Evolutionary conservation across 2,113 vertebrate genomes (phyloP).

Genomic region (Pseudolaguvia tuberculata): DNA sequence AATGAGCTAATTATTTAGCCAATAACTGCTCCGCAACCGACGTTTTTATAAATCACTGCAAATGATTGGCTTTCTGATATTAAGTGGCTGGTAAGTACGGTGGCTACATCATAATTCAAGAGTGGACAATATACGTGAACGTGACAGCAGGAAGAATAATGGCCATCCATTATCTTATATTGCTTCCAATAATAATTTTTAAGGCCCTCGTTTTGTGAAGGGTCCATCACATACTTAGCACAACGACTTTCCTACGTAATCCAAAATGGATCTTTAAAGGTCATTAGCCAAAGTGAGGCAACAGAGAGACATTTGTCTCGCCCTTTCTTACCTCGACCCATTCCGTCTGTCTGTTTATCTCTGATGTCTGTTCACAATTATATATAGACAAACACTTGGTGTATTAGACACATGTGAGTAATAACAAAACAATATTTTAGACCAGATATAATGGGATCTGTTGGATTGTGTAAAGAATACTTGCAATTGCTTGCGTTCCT

Average conservation of each 20-base stretch:
- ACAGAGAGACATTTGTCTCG: constrained; percentile 9
- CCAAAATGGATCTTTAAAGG: constrained; percentile 54
- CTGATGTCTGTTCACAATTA: not conserved
- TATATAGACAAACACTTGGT: not conserved
- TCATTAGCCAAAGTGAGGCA: constrained; percentile 47
- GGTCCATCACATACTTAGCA: constrained; percentile 49
- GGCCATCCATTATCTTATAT: constrained; percentile 57
- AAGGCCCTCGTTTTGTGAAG: constrained; percentile 50
- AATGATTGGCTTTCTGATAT: constrained; percentile 50
- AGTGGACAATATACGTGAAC: constrained; percentile 45
- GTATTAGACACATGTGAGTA: not conserved
- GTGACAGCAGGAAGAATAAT: constrained; percentile 54
- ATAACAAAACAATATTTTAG: not conserved
- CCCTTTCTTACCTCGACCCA: not conserved
- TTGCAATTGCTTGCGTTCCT: not conserved
- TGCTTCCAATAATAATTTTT: constrained; percentile 55
- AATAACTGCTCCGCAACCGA: constrained; percentile 43
- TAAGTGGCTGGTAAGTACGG: constrained; percentile 53
- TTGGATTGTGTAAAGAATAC: not conserved
- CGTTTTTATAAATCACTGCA: constrained; percentile 53
- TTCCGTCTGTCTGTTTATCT: not conserved
- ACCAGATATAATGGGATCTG: too few species aligned
- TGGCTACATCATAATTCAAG: constrained; percentile 54
- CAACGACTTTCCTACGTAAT: constrained; percentile 51
- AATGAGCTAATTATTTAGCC: constrained; percentile 52